These are phyloP conservation scores for Cecropterus lyciades DNA, from an alignment of 1,140 invertebrate species.

Conservation along the genomic window DNA sequence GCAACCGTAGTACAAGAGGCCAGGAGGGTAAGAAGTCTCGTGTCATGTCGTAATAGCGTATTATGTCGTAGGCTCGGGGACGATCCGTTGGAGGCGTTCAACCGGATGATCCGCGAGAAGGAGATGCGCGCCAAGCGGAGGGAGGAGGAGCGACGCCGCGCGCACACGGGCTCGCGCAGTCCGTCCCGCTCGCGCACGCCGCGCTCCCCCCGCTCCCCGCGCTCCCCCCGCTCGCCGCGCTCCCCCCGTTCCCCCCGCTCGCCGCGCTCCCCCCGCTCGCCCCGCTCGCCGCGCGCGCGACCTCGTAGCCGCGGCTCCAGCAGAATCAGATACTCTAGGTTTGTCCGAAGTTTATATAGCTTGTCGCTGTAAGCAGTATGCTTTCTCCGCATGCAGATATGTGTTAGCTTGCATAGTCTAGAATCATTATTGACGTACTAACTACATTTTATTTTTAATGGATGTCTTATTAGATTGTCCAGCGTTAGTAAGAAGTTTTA, in stretches of 20 bases:
- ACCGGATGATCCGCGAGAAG: slow-evolving; percentile 93
- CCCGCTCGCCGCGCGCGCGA: slow-evolving; percentile 44
- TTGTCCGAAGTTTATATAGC: slow-evolving; percentile 40
- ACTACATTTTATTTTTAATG: not conserved
- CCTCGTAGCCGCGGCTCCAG: slow-evolving; percentile 65
- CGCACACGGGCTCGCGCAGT: slow-evolving; percentile 58
- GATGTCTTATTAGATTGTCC: not conserved
- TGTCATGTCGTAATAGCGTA: slow-evolving; percentile 1
- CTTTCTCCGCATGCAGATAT: no score
- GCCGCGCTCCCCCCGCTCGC: slow-evolving; percentile 46
- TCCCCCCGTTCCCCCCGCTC: slow-evolving; percentile 43
- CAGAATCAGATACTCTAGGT: slow-evolving; percentile 78
- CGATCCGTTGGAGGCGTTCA: slow-evolving; percentile 93
- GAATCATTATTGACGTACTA: not conserved
- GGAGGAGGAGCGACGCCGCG: slow-evolving; percentile 86
- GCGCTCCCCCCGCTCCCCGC: slow-evolving; percentile 52
- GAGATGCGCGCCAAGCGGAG: slow-evolving; percentile 89
- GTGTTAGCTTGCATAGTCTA: no score
- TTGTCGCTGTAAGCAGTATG: not conserved
- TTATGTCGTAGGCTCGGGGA: slow-evolving; percentile 67
- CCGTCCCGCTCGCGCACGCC: slow-evolving; percentile 55
- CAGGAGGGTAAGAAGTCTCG: no score
- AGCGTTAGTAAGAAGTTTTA: no score
- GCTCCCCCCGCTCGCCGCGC: slow-evolving; percentile 52
- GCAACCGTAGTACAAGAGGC: no score